These are phyloP conservation scores for Scaptodrosophila latifasciaeformis DNA, from an alignment of 2,888 invertebrate species.

Conservation along the genomic window DNA sequence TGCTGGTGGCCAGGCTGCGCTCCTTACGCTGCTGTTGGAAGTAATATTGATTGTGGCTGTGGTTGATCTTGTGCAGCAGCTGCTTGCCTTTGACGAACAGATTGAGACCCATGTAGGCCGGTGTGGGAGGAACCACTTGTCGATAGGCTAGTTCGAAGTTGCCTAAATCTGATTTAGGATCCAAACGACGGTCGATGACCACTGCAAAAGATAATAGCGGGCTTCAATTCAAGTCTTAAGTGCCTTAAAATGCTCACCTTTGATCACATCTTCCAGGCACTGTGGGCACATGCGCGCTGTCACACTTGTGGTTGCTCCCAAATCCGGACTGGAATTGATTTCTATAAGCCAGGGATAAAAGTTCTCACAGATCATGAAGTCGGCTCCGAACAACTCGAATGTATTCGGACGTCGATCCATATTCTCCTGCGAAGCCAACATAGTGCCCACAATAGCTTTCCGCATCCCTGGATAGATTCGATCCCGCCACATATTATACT, in stretches of 20 bases:
- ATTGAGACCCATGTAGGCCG: conserved; percentile 84
- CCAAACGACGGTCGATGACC: conserved; percentile 83
- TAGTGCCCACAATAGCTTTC: conserved; percentile 83
- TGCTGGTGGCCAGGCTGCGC: conserved; percentile 51
- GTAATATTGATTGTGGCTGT: conserved; percentile 47
- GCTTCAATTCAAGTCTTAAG: background rate
- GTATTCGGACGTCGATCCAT: conserved; percentile 88
- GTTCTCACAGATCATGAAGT: conserved; percentile 93
- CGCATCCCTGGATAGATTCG: conserved; percentile 92
- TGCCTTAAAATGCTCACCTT: conserved; percentile 79
- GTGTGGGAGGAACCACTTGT: conserved; percentile 85
- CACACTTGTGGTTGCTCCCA: conserved; percentile 92
- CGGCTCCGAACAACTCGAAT: conserved; percentile 95
- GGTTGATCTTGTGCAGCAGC: conserved; percentile 62
- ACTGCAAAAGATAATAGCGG: conserved; percentile 77
- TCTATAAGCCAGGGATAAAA: conserved; percentile 94
- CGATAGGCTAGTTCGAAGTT: conserved; percentile 87
- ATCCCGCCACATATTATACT: conserved; percentile 86
- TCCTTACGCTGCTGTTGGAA: conserved; percentile 61
- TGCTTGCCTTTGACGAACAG: conserved; percentile 74
- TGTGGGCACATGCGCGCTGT: conserved; percentile 90
- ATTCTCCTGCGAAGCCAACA: conserved; percentile 89
- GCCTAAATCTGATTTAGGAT: conserved; percentile 86
- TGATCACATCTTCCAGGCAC: conserved; percentile 91
- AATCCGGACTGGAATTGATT: conserved; percentile 94